A percentile compares a stretch with the other conserved stretches of the same genome.
Conservation (phyloP, 30 jellyfish, hydroid and myxozoan genomes). For the Haliclystus octoradiatus region DNA sequence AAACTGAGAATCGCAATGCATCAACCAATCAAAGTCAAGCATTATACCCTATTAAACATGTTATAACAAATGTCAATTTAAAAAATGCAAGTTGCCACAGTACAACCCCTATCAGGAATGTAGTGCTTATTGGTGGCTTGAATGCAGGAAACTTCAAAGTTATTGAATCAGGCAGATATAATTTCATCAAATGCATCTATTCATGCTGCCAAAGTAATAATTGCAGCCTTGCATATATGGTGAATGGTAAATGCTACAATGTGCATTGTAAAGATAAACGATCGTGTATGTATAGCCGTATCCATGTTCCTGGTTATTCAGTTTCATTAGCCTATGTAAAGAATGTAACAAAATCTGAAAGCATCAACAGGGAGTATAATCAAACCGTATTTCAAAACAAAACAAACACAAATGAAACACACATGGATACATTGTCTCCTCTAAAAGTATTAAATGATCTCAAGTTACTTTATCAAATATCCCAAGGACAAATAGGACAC, state of each 20-base stretch:
- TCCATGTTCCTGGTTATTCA: slow-evolving; percentile 62
- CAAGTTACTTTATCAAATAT: too few relatives aligned
- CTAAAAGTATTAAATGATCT: too few relatives aligned
- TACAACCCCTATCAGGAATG: slow-evolving; percentile 35
- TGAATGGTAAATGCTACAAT: slow-evolving; percentile 64
- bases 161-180: slow-evolving; percentile 20
- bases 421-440: too few relatives aligned
- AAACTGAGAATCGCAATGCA: background rate
- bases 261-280: slow-evolving; percentile 48
- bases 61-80: background rate
- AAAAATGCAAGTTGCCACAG: slow-evolving; percentile 37
- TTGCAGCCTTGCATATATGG: slow-evolving; percentile 67
- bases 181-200: slow-evolving; percentile 46
- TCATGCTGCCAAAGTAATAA: slow-evolving; percentile 58
- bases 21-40: background rate
- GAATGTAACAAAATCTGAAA: too few relatives aligned
- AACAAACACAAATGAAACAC: too few relatives aligned
- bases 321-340: slow-evolving; percentile 58
- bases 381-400: too few relatives aligned
- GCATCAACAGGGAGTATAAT: too few relatives aligned
- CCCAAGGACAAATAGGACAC: too few relatives aligned
- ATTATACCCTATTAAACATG: background rate
- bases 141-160: slow-evolving; percentile 63
- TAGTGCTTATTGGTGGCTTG: slow-evolving; percentile 79
- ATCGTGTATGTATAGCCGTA: slow-evolving; percentile 49